phyloP scores from a whole-genome alignment of 2,113 vertebrate genomes.

The Indicator maculatus region DNA sequence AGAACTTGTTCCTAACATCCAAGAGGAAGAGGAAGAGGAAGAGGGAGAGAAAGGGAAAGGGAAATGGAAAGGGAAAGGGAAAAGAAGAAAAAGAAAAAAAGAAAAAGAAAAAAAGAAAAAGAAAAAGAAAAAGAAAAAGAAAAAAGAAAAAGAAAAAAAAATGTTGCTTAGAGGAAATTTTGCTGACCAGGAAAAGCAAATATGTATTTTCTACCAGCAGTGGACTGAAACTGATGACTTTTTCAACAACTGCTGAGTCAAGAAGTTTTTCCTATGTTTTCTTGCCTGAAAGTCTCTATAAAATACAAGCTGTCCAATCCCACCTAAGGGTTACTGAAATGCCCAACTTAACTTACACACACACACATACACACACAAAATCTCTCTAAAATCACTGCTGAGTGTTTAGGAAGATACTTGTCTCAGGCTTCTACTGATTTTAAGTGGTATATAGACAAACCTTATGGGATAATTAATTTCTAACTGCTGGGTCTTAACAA shows the following conservation, averaged over 20 bases:
- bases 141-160: neutral
- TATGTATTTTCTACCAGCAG: neutral
- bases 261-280: conserved; percentile 3
- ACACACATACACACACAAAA: too few species aligned
- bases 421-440: neutral
- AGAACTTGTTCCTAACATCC: too few species aligned
- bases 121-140: too few species aligned
- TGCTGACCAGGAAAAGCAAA: conserved; percentile 22
- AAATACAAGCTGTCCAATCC: neutral
- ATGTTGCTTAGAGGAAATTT: conserved; percentile 16
- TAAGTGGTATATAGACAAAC: neutral
- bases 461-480: neutral
- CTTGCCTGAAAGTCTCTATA: neutral
- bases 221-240: conserved; percentile 42
- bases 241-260: conserved; percentile 20
- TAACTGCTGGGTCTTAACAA: neutral
- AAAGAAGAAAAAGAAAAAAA: too few species aligned
- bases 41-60: too few species aligned
- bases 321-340: neutral
- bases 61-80: too few species aligned
- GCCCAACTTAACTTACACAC: neutral
- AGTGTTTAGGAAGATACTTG: neutral
- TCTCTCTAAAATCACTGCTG: neutral
- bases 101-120: too few species aligned
- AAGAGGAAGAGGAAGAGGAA: too few species aligned